Evolutionary conservation across 2,113 vertebrate genomes (phyloP), one percentile per base, ranked within the genome.

Genomic region (Carassius carassius): DNA sequence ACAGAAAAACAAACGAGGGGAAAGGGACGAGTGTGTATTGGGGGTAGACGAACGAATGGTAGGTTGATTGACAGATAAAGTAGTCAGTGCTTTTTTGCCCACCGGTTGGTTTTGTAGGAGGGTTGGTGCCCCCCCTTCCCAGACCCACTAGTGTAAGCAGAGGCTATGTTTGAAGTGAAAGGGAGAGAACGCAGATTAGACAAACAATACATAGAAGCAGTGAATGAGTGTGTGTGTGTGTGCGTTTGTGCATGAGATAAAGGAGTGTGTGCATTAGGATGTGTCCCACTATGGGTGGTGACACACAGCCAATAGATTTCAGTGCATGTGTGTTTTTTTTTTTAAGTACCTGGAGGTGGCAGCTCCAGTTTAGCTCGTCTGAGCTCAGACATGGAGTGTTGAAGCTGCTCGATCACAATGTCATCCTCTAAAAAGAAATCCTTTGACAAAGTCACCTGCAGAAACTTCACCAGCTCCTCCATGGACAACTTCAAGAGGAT

Each of bases 391-490:
- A 99, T 95, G 88, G 96, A 96, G 89, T 94, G 92, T 84, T 99
- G 98, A 51, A 99, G 95, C 92, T 99, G 97, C 10, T 99, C 97
- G 79, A 99, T 93, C 86, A 97, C 97, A 85, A 96, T 90, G 91
- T 99, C 97, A 70, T 99, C 98, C 86, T 99, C 97, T 17, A 94
- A 96, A 93, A 94, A 96, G 93, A 99, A 99, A 81, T 98, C 90
- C 91, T 98, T 98, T 91, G 97, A 94, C 89, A 99, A 91, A 44
- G 95, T 89, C 85, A 96, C 96, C 93, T 99, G 98, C 87, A 99
- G 96, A 90, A 98, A 99, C 93, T 97, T 95, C 87, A 99, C 97
- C 91, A 99, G 95, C 23, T 98, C 97, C 94, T 99, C 98, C 98
- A 99, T 99, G 89, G 97, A 95, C 82, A 97, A 84, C 92, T 96